Conservation (phyloP, 2,888 invertebrate genomes). For the Villa cingulata region DNA sequence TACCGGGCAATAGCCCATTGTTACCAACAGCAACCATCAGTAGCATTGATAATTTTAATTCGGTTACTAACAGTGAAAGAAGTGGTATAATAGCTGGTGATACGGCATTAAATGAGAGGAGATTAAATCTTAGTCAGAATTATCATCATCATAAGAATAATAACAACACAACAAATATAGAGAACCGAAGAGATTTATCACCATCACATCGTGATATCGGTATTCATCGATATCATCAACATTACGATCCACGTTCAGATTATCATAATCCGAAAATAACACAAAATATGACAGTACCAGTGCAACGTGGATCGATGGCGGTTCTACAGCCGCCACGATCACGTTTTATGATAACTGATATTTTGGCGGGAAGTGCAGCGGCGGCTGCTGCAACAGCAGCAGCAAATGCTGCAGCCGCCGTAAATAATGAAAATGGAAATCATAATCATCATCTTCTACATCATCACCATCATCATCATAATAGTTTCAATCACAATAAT, state of each 20-base stretch:
- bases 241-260: too few relatives aligned
- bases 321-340: conserved; percentile 56
- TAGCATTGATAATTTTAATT: conserved; percentile 1
- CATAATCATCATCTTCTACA: too few relatives aligned
- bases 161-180: conserved; percentile 30
- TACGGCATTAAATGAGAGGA: conserved; percentile 8
- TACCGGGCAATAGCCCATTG: conserved; percentile 17
- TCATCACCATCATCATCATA: background rate
- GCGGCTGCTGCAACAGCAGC: conserved; percentile 31
- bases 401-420: conserved; percentile 13
- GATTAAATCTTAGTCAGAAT: conserved; percentile 14
- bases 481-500: conserved; percentile 1
- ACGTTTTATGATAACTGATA: conserved; percentile 83
- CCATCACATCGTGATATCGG: conserved; percentile 23
- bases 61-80: conserved; percentile 23
- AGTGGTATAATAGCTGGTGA: background rate
- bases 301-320: conserved; percentile 38
- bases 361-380: conserved; percentile 48
- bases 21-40: conserved; percentile 12
- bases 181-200: conserved; percentile 27
- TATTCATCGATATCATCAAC: conserved; percentile 13
- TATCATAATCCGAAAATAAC: conserved; percentile 13
- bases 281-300: conserved; percentile 36
- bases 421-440: conserved; percentile 4
- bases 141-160: conserved; percentile 30